A percentile compares a stretch with the other conserved stretches of the same genome.
phyloP scores from a whole-genome alignment of 2,888 invertebrate genomes.

The Philonicus albiceps region DNA sequence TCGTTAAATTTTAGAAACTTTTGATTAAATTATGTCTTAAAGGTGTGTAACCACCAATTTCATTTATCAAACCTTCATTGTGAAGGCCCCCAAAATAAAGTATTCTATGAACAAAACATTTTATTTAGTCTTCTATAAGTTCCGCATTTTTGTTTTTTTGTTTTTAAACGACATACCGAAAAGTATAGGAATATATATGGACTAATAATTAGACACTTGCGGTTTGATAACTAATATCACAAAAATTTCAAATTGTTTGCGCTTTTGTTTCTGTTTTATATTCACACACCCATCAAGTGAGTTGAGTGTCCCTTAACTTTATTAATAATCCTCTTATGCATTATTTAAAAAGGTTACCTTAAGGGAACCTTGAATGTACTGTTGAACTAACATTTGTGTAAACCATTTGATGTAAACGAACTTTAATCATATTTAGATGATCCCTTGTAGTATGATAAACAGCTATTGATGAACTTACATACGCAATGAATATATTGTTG shows the following conservation, averaged over 20 bases:
- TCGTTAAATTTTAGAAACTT: not conserved
- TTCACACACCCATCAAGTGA: not conserved
- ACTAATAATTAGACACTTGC: conserved; percentile 29
- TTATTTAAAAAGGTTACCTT: not conserved
- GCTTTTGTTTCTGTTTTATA: not conserved
- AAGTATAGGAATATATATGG: not conserved
- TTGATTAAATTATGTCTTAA: not conserved
- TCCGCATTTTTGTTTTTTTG: not conserved
- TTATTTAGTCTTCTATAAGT: not conserved
- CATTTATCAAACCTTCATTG: not conserved
- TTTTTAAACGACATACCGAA: not conserved
- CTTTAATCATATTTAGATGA: conserved; percentile 35
- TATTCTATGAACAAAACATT: not conserved
- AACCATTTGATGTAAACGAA: not conserved
- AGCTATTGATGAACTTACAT: conserved; percentile 69
- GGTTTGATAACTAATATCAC: conserved; percentile 23
- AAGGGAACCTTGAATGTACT: conserved; percentile 14
- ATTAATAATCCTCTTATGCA: not conserved
- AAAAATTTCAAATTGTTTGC: conserved; percentile 17
- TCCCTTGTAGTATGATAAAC: conserved; percentile 59
- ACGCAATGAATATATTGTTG: conserved; percentile 70
- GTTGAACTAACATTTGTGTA: not conserved
- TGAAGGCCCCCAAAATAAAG: not conserved
- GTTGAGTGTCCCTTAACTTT: not conserved
- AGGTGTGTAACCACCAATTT: not conserved